Percentiles rank a stretch among this genome's conserved stretches.
These are phyloP conservation scores for Dexiosoma caninum DNA, from an alignment of 2,888 invertebrate genomes.

Conservation along the genomic window DNA sequence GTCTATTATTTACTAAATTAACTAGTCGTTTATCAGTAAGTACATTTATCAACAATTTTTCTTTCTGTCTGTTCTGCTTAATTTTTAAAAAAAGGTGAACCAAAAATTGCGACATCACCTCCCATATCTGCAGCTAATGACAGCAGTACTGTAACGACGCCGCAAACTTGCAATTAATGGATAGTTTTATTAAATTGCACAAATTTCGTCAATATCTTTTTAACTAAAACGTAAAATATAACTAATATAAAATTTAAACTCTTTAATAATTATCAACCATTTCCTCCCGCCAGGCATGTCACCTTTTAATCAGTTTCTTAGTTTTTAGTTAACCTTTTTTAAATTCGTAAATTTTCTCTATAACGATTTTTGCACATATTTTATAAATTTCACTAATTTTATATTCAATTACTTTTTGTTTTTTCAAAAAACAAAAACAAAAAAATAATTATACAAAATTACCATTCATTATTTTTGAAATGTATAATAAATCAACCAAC, in stretches of 20 bases:
- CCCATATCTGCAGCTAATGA: conserved; percentile 66
- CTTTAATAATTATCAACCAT: conserved; percentile 34
- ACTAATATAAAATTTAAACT: conserved; percentile 29
- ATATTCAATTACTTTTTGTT: not conserved
- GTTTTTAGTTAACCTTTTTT: conserved; percentile 34
- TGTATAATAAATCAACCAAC: conserved; percentile 60
- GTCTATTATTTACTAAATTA: conserved; percentile 26
- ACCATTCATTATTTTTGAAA: conserved; percentile 44
- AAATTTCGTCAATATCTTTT: conserved; percentile 50
- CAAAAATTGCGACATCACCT: conserved; percentile 74
- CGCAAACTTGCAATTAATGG: conserved; percentile 74
- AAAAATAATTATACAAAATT: conserved; percentile 11
- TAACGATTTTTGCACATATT: conserved; percentile 33
- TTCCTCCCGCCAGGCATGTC: conserved; percentile 63
- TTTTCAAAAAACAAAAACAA: not conserved
- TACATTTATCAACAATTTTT: not conserved
- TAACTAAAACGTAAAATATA: conserved; percentile 21
- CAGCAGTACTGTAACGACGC: conserved; percentile 71
- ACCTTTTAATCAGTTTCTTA: conserved; percentile 59
- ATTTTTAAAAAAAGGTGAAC: conserved; percentile 71
- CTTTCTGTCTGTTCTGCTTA: conserved; percentile 18
- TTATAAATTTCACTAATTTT: conserved; percentile 31
- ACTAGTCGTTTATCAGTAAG: not conserved
- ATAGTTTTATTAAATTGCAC: conserved; percentile 40
- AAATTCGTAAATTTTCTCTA: conserved; percentile 1